These are phyloP conservation scores for Andrena praecox DNA, from an alignment of 2,888 invertebrate species.

Conservation along the genomic window DNA sequence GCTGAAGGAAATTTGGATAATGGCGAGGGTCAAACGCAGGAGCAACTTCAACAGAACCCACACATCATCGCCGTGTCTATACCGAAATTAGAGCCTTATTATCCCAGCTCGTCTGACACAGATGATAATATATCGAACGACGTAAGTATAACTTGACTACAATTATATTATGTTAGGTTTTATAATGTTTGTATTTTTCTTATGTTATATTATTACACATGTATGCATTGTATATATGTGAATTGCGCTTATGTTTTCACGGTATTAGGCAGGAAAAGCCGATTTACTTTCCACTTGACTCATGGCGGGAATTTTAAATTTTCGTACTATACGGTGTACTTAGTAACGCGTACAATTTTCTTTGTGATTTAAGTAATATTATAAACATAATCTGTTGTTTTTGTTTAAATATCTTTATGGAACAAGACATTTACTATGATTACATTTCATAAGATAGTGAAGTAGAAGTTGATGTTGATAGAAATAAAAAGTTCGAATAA, in stretches of 20 bases:
- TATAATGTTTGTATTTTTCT: not conserved
- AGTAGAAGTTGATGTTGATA: too few relatives aligned
- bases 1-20: not conserved
- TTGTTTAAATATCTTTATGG: not conserved
- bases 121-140: slow-evolving; percentile 5
- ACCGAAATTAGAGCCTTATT: slow-evolving; percentile 55
- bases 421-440: not conserved
- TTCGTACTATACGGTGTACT: not conserved
- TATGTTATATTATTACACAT: not conserved
- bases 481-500: not conserved
- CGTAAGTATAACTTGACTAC: slow-evolving; percentile 39
- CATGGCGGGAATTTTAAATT: slow-evolving; percentile 34
- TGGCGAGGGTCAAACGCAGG: not conserved
- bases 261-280: not conserved
- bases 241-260: not conserved
- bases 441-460: not conserved
- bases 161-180: not conserved
- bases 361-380: not conserved
- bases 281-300: not conserved
- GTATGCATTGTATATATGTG: not conserved
- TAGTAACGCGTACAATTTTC: not conserved
- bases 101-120: not conserved
- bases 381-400: not conserved
- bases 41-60: not conserved
- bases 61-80: slow-evolving; percentile 7